Evolutionary conservation across 1,140 invertebrate genomes (phyloP).

Genomic region (Drosophila nannoptera): DNA sequence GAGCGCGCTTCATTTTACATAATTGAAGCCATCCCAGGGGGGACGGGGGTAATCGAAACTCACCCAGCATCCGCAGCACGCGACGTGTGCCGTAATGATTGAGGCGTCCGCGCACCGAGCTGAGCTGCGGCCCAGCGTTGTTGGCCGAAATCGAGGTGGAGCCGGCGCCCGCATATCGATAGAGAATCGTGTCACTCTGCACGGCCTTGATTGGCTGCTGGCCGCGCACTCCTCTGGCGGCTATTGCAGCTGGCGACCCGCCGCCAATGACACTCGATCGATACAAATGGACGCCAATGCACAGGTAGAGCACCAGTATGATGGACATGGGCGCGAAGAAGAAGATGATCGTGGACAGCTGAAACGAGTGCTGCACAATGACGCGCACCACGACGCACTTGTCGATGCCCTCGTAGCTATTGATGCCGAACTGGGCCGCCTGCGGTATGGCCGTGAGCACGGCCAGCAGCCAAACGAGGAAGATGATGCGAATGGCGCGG

Average conservation of each 20-base stretch:
- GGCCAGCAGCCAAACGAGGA: slow-evolving; percentile 86
- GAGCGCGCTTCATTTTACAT: slow-evolving; percentile 28
- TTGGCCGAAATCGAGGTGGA: slow-evolving; percentile 26
- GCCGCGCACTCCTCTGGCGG: not conserved
- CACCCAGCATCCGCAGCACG: slow-evolving; percentile 84
- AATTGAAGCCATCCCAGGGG: slow-evolving; percentile 6
- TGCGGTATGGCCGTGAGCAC: slow-evolving; percentile 89
- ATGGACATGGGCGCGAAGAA: slow-evolving; percentile 89
- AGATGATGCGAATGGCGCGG: slow-evolving; percentile 83
- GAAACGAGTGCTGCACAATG: slow-evolving; percentile 83
- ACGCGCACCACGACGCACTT: slow-evolving; percentile 82
- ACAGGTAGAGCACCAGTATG: slow-evolving; percentile 85
- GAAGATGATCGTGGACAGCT: slow-evolving; percentile 87
- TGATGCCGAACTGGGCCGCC: slow-evolving; percentile 86
- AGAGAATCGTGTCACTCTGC: slow-evolving; percentile 81
- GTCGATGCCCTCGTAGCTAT: slow-evolving; percentile 79
- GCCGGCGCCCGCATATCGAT: slow-evolving; percentile 62
- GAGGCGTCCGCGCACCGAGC: slow-evolving; percentile 71
- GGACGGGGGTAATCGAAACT: slow-evolving; percentile 65
- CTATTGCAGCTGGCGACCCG: slow-evolving; percentile 3
- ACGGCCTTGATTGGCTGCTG: slow-evolving; percentile 68
- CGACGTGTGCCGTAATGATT: slow-evolving; percentile 80
- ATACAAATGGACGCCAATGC: slow-evolving; percentile 85
- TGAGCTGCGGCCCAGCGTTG: slow-evolving; percentile 59
- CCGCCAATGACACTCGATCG: slow-evolving; percentile 68